Percentiles rank a stretch among this genome's conserved stretches.
phyloP scores from a whole-genome alignment of 2,797 vertebrate genomes.

The Melanotaenia trifasciata region DNA sequence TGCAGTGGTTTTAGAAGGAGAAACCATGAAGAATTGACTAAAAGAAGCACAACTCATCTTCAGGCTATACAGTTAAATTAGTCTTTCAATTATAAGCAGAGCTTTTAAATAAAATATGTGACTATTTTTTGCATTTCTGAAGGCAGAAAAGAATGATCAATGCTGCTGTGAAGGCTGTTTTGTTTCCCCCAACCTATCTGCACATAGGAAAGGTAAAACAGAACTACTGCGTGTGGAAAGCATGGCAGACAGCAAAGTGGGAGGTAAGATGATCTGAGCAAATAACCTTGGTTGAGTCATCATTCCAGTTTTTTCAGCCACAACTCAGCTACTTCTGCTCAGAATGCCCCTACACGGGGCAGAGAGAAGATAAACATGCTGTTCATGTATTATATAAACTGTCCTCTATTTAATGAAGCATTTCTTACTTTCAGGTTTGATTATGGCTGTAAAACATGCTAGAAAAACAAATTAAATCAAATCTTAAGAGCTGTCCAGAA shows the following conservation, averaged over 20 bases:
- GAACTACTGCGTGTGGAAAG: conserved; percentile 4
- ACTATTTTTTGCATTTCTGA: background rate
- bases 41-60: conserved; percentile 6
- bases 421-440: conserved; percentile 2
- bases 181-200: conserved; percentile 1
- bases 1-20: conserved; percentile 15
- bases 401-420: background rate
- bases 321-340: background rate
- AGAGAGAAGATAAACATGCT: background rate
- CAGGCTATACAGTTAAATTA: conserved; percentile 12
- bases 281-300: conserved; percentile 22
- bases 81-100: conserved; percentile 8
- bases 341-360: background rate
- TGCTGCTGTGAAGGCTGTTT: conserved; percentile 12
- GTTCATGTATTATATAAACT: background rate
- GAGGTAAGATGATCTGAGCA: conserved; percentile 12
- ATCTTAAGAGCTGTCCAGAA: background rate
- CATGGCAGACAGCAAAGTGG: background rate
- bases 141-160: conserved; percentile 5
- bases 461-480: conserved; percentile 3
- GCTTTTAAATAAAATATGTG: conserved; percentile 12
- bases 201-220: background rate
- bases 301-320: conserved; percentile 3
- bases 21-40: background rate
- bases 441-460: background rate